These are phyloP conservation scores for Cylindroiulus punctatus DNA, from an alignment of 2,888 invertebrate species.

Conservation along the genomic window DNA sequence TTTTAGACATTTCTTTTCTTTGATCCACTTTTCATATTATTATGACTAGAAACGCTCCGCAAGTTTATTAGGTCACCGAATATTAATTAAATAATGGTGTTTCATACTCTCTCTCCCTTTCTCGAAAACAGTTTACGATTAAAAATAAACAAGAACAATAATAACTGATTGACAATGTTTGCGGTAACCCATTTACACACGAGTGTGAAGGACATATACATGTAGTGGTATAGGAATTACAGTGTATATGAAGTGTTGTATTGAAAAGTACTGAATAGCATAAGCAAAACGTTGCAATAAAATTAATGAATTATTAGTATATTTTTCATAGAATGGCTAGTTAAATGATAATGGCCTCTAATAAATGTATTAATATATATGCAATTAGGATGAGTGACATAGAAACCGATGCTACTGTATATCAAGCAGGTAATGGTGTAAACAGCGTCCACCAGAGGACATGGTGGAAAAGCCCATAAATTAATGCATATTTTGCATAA, in stretches of 20 bases:
- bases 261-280: background rate
- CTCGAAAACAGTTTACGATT: background rate
- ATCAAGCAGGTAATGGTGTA: no score
- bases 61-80: slow-evolving; percentile 40
- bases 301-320: background rate
- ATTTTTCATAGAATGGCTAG: background rate
- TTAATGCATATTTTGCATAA: no score
- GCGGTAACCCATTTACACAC: background rate
- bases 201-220: background rate
- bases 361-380: no score
- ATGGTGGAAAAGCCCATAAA: no score
- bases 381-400: no score
- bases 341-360: background rate
- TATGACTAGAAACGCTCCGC: slow-evolving; percentile 30
- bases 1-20: slow-evolving; percentile 18
- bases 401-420: no score
- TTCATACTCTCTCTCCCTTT: background rate
- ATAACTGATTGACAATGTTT: background rate
- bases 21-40: slow-evolving; percentile 38
- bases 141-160: background rate
- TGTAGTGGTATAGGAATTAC: background rate
- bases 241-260: background rate
- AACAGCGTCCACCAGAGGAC: no score
- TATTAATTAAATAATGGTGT: background rate
- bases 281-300: background rate